A percentile compares a stretch with the other conserved stretches of the same genome.
These are phyloP conservation scores for Teleopsis dalmanni DNA, from an alignment of 1,140 invertebrate species.

Conservation along the genomic window DNA sequence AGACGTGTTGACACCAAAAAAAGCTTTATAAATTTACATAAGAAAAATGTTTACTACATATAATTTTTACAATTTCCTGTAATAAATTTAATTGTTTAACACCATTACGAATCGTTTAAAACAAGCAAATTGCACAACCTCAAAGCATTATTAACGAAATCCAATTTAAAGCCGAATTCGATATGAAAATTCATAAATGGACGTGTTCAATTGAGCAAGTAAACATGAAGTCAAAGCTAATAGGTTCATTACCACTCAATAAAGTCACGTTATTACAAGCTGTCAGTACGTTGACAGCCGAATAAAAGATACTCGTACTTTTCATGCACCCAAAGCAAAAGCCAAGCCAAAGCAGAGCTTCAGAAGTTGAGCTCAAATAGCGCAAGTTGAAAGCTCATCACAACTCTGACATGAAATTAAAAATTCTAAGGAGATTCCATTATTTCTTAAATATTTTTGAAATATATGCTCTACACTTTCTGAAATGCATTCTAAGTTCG, in stretches of 20 bases:
- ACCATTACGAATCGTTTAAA: background rate
- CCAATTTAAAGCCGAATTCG: background rate
- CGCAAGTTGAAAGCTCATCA: slow-evolving; percentile 10
- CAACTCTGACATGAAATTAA: background rate
- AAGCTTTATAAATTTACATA: background rate
- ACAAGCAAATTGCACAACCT: background rate
- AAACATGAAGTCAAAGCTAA: slow-evolving; percentile 6
- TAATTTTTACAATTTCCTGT: slow-evolving; percentile 3
- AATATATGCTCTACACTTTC: slow-evolving; percentile 9
- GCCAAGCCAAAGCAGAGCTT: background rate
- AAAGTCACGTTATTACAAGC: slow-evolving; percentile 12
- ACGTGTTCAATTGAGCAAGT: background rate
- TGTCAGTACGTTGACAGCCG: slow-evolving; percentile 9
- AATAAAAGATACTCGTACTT: slow-evolving; percentile 5
- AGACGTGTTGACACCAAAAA: background rate
- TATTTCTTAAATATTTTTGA: slow-evolving; percentile 1
- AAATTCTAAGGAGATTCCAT: no score
- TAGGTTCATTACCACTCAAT: slow-evolving; percentile 12
- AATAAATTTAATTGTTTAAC: slow-evolving; percentile 5
- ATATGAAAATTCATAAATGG: background rate
- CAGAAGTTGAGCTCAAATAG: slow-evolving; percentile 7
- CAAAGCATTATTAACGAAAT: background rate
- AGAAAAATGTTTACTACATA: background rate
- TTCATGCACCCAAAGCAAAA: no score
- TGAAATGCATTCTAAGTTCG: no score